phyloP scores from a whole-genome alignment of 2,888 invertebrate species.

The Cephonodes hylas region DNA sequence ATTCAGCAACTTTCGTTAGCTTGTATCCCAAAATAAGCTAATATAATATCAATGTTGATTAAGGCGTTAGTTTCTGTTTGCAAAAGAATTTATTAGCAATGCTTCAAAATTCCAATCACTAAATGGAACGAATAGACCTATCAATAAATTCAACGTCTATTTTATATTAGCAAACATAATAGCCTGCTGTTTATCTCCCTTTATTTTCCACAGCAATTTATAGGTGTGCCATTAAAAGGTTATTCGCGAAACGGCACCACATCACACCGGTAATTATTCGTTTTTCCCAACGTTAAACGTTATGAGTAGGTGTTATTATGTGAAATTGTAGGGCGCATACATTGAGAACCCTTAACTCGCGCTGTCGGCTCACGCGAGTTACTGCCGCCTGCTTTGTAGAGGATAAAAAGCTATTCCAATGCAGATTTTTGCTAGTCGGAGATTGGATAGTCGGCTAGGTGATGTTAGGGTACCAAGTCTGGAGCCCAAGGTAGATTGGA shows the following conservation, averaged over 20 bases:
- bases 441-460: too few species aligned
- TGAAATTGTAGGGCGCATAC: constrained; percentile 12
- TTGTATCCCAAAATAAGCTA: too few species aligned
- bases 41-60: too few species aligned
- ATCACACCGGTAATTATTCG: background rate
- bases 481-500: too few species aligned
- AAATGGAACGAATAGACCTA: background rate
- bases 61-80: too few species aligned
- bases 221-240: background rate
- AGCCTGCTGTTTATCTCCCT: background rate
- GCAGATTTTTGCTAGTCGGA: too few species aligned
- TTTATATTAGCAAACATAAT: background rate
- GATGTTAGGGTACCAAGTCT: too few species aligned
- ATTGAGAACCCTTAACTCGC: constrained; percentile 8
- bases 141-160: background rate
- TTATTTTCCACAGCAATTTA: background rate
- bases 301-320: constrained; percentile 10
- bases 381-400: too few species aligned
- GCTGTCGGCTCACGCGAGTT: background rate
- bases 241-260: background rate
- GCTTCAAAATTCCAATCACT: too few species aligned
- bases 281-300: constrained; percentile 9
- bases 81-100: too few species aligned
- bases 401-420: too few species aligned
- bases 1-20: too few species aligned